phyloP scores from a whole-genome alignment of 2,113 vertebrate species.

The Hippopotamus amphibius region DNA sequence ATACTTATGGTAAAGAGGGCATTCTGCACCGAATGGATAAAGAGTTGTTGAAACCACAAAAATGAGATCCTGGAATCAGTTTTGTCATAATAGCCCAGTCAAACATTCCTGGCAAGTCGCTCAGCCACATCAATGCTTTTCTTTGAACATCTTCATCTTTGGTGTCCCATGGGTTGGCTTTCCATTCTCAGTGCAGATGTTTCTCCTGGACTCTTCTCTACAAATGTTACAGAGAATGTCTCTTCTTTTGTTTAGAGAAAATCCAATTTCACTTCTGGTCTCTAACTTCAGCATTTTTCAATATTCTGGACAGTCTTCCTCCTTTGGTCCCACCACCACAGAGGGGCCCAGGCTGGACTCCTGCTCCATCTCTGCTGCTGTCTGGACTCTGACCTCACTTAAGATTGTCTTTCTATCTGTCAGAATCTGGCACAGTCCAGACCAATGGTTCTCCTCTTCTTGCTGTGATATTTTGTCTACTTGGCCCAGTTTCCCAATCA shows the following conservation, averaged over 20 bases:
- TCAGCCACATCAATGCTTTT: not conserved
- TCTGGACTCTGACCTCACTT: not conserved
- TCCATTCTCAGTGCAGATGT: not conserved
- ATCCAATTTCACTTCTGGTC: not conserved
- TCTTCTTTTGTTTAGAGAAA: slow-evolving; percentile 13
- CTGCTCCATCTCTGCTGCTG: not conserved
- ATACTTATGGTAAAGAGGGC: not conserved
- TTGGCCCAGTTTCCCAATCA: not conserved
- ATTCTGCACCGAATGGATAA: not conserved
- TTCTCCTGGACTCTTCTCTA: slow-evolving; percentile 5
- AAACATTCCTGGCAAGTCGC: not conserved
- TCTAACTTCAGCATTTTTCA: slow-evolving; percentile 1
- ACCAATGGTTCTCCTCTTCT: not conserved
- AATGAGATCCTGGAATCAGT: not conserved
- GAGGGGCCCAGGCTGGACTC: not conserved
- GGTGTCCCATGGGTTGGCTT: not conserved
- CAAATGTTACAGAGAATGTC: not conserved
- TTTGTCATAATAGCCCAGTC: not conserved
- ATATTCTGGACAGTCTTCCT: not conserved
- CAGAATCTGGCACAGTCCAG: not conserved
- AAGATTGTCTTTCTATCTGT: not conserved
- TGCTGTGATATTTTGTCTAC: not conserved
- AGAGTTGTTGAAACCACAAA: slow-evolving; percentile 7
- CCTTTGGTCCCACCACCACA: not conserved
- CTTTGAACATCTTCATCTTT: slow-evolving; percentile 39